Base-by-base conservation (phyloP, 2,888 invertebrate genomes). In the Leptinotarsa haldemani region DNA sequence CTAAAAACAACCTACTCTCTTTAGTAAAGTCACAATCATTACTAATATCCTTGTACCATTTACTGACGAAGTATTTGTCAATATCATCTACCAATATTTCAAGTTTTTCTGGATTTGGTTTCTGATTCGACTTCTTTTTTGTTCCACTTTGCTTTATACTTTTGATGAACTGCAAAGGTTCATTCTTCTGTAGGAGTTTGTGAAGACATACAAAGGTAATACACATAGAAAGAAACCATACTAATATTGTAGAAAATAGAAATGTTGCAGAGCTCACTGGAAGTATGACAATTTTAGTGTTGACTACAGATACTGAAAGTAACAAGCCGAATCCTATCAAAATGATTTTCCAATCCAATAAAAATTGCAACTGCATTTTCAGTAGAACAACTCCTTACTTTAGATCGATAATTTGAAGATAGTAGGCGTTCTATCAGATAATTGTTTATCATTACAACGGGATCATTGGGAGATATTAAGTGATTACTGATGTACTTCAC, bases 131-230 rank as follows among this genome's bases (percentile, higher is more conserved):
- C 18, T 67, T 74, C 64, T 50, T 53, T 56, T 77, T 75, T 16
- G 71, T 72, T 4, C 16, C n/a, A 12, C 22, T 50, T 67, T 18
- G 13, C 48, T 66, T 66, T 4, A 20, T 47, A 15, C 52, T 20
- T 74, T 65, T 74, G n/a, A 47, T 88, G 80, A 88, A 88, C 74
- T 88, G 88, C 40, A 90, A 65, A 7, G 91, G 90, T 80, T 89
- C 90, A 78, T 89, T 90, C 75, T 89, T 85, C 78, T 86, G 87
- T 68, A 91, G 83, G 71, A 91, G 82, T 86, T 88, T 89, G 81
- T 90, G 90, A 40, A 91, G 87, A 81, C 88, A 87, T 79, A 88
- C 88, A 81, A 90, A 89, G 84, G 90, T 90, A 61, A 89, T 74
- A 79, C 88, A 87, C 65, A 90, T 82, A 3, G 90, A 88, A 0